Conservation (phyloP, 2,888 invertebrate genomes). For the Pseudoips prasinana region DNA sequence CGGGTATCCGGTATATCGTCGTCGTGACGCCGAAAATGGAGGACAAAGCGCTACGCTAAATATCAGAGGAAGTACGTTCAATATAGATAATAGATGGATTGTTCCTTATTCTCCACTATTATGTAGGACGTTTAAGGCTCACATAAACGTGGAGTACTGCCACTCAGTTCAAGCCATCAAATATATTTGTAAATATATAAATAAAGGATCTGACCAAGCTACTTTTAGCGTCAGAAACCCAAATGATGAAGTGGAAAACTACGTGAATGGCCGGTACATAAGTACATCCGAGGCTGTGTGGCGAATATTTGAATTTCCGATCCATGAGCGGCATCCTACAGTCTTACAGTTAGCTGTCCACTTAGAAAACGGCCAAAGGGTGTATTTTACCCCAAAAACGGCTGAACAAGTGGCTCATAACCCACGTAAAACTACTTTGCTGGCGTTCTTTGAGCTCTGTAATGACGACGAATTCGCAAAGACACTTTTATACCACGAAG, state of each 20-base stretch:
- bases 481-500: constrained; percentile 17
- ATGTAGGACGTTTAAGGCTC: constrained; percentile 12
- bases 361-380: constrained; percentile 4
- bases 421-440: constrained; percentile 14
- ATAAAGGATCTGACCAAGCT: constrained; percentile 22
- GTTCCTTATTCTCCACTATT: constrained; percentile 1
- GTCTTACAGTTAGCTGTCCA: constrained; percentile 17
- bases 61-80: constrained; percentile 30
- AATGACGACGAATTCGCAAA: constrained; percentile 22
- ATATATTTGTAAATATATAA: constrained; percentile 23
- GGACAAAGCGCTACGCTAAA: constrained; percentile 7
- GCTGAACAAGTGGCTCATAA: constrained; percentile 2
- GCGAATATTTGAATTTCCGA: constrained; percentile 16
- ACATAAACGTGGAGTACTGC: constrained; percentile 16
- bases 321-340: constrained; percentile 17
- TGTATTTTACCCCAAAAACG: constrained; percentile 13
- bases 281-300: constrained; percentile 8
- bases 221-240: constrained; percentile 6
- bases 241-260: constrained; percentile 8
- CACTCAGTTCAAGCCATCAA: constrained; percentile 18
- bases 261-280: constrained; percentile 8
- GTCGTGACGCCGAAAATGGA: constrained; percentile 2
- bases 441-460: constrained; percentile 23
- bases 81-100: constrained; percentile 5
- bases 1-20: constrained; percentile 9